Conservation (phyloP, 2,113 vertebrate genomes). For the Delphinapterus leucas region DNA sequence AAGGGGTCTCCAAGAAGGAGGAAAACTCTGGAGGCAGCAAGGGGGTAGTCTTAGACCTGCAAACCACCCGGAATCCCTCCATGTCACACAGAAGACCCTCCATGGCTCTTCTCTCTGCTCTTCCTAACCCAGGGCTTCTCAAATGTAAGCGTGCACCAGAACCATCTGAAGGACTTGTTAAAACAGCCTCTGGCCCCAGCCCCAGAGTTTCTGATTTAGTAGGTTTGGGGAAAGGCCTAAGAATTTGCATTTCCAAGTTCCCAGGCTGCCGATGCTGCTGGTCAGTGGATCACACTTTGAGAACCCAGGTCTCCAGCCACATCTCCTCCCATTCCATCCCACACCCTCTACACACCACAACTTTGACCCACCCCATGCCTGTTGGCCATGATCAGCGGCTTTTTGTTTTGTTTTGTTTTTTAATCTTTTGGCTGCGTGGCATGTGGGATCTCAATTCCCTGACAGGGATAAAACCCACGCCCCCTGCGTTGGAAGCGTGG, state of each 20-base stretch:
- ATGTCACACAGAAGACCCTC: background rate
- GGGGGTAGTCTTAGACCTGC: background rate
- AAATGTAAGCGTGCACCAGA: background rate
- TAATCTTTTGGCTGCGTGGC: background rate
- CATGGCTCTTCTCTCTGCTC: rapidly evolving
- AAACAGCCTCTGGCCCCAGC: background rate
- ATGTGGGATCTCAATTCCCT: background rate
- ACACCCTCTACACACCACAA: background rate
- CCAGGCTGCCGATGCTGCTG: background rate
- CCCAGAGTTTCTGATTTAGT: background rate
- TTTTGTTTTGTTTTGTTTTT: background rate
- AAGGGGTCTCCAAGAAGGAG: background rate
- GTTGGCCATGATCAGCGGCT: background rate
- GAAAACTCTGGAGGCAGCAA: background rate
- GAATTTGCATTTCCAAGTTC: background rate
- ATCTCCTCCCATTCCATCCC: background rate
- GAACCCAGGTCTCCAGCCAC: background rate
- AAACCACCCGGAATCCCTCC: background rate
- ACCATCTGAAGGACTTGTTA: background rate
- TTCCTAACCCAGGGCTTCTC: background rate
- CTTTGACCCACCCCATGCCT: background rate
- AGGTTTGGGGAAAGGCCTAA: background rate
- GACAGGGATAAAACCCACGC: rapidly evolving
- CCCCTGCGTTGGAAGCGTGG: background rate
- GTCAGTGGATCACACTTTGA: background rate